A percentile compares a stretch with the other conserved stretches of the same genome.
phyloP scores from a whole-genome alignment of 2,888 invertebrate genomes.

The Bellardia pandia region DNA sequence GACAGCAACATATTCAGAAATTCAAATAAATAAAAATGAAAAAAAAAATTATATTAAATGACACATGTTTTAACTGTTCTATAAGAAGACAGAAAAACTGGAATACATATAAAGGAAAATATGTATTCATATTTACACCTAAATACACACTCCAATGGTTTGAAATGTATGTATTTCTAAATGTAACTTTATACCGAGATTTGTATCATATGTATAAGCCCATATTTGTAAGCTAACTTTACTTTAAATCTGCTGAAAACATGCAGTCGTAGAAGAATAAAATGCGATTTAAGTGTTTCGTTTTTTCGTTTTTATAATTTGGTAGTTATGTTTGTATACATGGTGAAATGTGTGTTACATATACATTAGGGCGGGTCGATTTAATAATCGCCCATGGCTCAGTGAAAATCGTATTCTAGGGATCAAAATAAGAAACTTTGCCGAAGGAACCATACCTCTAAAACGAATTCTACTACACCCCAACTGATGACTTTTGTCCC shows the following conservation, averaged over 20 bases:
- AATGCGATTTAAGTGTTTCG: background rate
- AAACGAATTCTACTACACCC: too few species aligned
- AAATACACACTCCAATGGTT: background rate
- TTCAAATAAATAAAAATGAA: slow-evolving; percentile 9
- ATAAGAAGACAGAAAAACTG: background rate
- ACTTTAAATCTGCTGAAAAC: background rate
- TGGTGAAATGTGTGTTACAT: too few species aligned
- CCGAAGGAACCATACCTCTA: too few species aligned
- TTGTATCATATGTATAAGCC: background rate
- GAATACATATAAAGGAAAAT: background rate
- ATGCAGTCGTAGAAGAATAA: background rate
- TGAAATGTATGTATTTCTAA: background rate
- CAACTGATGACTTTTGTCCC: too few species aligned
- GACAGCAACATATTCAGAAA: slow-evolving; percentile 38
- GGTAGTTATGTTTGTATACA: background rate
- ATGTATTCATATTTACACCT: background rate
- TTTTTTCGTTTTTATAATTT: background rate
- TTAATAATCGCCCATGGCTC: too few species aligned
- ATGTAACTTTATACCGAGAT: background rate
- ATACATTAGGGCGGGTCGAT: too few species aligned
- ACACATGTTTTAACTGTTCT: slow-evolving; percentile 31
- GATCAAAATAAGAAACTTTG: too few species aligned
- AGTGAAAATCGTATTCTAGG: too few species aligned
- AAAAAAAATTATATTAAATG: slow-evolving; percentile 13
- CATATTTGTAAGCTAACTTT: background rate